A percentile compares a stretch with the other conserved stretches of the same genome.
Conservation (phyloP, 2,888 invertebrate species). For the Aphodius granarius region DNA sequence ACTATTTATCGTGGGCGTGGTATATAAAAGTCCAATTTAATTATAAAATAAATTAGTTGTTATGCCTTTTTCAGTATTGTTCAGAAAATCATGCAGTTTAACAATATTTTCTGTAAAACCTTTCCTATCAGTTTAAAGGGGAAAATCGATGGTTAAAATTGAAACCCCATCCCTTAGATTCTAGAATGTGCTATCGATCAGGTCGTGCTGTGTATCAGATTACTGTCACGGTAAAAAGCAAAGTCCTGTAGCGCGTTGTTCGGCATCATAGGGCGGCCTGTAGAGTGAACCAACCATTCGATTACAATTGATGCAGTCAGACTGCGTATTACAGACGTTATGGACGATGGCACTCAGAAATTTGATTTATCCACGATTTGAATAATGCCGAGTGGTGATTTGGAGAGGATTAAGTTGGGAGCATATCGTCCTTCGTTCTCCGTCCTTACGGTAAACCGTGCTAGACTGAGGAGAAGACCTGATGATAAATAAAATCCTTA, state of each 20-base stretch:
- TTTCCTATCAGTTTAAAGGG: background rate
- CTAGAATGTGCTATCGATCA: constrained; percentile 21
- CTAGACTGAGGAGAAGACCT: background rate
- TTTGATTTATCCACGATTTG: background rate
- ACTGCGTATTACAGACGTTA: background rate
- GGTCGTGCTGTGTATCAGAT: constrained; percentile 26
- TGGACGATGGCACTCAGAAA: background rate
- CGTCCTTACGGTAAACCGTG: too few relatives aligned
- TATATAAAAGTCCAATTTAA: too few relatives aligned
- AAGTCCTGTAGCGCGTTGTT: constrained; percentile 23
- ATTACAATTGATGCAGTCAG: constrained; percentile 21
- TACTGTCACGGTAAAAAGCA: constrained; percentile 31
- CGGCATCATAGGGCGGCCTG: background rate
- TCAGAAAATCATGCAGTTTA: too few relatives aligned
- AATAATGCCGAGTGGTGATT: background rate
- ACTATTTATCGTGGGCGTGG: too few relatives aligned
- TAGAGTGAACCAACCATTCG: constrained; percentile 20
- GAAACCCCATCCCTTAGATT: background rate
- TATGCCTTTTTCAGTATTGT: too few relatives aligned
- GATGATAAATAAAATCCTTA: background rate
- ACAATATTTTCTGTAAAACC: background rate
- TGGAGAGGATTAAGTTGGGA: background rate
- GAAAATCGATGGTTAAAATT: background rate
- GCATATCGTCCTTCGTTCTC: background rate
- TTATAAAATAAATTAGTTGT: too few relatives aligned